Evolutionary conservation across 2,888 invertebrate genomes (phyloP).

Genomic region (Caenorhabditis sulstoni): DNA sequence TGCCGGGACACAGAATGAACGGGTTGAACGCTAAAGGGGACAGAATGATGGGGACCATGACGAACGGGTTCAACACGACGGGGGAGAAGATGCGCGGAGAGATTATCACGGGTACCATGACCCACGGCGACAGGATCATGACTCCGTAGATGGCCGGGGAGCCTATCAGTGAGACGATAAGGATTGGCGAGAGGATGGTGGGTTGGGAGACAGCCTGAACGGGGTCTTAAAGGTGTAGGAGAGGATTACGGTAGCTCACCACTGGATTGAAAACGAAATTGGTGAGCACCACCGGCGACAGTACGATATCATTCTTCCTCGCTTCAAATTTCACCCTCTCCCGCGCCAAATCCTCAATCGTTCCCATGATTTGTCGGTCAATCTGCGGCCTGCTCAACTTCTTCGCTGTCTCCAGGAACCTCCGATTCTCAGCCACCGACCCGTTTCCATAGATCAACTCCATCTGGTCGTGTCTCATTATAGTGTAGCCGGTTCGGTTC

Average conservation of each 20-base stretch:
- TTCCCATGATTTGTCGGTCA: slow-evolving; percentile 39
- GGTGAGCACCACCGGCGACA: slow-evolving; percentile 52
- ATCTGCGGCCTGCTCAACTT: slow-evolving; percentile 39
- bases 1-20: slow-evolving; percentile 66
- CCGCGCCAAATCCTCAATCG: slow-evolving; percentile 56
- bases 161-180: slow-evolving; percentile 47
- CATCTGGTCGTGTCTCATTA: slow-evolving; percentile 69
- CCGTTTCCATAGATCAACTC: slow-evolving; percentile 70
- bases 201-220: slow-evolving; percentile 57
- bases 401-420: slow-evolving; percentile 36
- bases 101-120: slow-evolving; percentile 66
- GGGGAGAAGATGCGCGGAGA: slow-evolving; percentile 56
- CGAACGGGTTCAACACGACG: slow-evolving; percentile 61
- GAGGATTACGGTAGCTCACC: slow-evolving; percentile 16
- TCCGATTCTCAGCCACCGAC: slow-evolving; percentile 65
- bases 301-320: slow-evolving; percentile 54
- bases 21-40: slow-evolving; percentile 67
- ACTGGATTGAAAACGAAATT: slow-evolving; percentile 9
- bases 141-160: slow-evolving; percentile 61
- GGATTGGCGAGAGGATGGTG: slow-evolving; percentile 51
- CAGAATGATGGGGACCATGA: slow-evolving; percentile 70
- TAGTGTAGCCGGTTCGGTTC: slow-evolving; percentile 73
- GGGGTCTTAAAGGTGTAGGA: too few species aligned
- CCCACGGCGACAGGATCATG: slow-evolving; percentile 67
- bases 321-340: slow-evolving; percentile 53